A percentile compares a stretch with the other conserved stretches of the same genome.
phyloP scores from a whole-genome alignment of 2,888 invertebrate species.

The Orgyia antiqua region DNA sequence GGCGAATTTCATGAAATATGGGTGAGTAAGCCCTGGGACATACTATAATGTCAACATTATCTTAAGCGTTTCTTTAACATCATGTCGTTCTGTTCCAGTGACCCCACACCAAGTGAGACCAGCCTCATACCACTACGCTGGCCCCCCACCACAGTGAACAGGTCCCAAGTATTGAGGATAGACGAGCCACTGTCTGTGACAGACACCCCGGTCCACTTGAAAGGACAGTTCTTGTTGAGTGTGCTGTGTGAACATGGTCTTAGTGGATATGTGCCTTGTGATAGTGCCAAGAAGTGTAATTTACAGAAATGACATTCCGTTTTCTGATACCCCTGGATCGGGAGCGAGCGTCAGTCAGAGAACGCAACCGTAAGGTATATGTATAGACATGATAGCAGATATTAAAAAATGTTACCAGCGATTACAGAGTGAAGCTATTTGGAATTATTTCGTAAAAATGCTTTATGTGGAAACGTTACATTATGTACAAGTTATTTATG shows the following conservation, averaged over 20 bases:
- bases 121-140: slow-evolving; percentile 42
- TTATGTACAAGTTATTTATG: too few species aligned
- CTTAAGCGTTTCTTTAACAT: too few species aligned
- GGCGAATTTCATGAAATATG: slow-evolving; percentile 58
- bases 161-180: slow-evolving; percentile 40
- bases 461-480: too few species aligned
- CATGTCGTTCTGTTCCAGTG: slow-evolving; percentile 38
- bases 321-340: too few species aligned
- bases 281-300: slow-evolving; percentile 37
- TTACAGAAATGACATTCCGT: slow-evolving; percentile 2
- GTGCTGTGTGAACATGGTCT: slow-evolving; percentile 53
- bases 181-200: slow-evolving; percentile 30
- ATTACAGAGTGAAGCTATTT: too few species aligned
- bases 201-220: slow-evolving; percentile 24
- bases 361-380: too few species aligned
- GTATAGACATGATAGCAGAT: too few species aligned
- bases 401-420: too few species aligned
- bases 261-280: slow-evolving; percentile 57
- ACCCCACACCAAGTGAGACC: slow-evolving; percentile 48
- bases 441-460: too few species aligned
- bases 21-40: slow-evolving; percentile 18
- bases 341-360: too few species aligned
- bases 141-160: slow-evolving; percentile 38
- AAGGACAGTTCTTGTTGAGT: slow-evolving; percentile 36
- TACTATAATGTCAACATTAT: too few species aligned